These are phyloP conservation scores for Vicugna pacos DNA, from an alignment of 2,113 vertebrate species.

Conservation along the genomic window DNA sequence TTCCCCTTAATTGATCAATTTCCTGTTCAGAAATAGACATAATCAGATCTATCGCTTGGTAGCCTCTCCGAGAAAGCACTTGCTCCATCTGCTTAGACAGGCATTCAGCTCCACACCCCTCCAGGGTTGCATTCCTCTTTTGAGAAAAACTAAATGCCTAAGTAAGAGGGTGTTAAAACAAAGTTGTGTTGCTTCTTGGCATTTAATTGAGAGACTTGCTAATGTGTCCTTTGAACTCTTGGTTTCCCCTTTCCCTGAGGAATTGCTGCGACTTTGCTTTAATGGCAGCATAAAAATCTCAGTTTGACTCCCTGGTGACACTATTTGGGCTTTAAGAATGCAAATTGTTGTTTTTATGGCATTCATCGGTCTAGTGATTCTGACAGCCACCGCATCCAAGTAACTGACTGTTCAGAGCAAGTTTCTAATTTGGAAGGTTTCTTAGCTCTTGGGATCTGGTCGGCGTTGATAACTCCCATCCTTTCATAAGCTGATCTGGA, in stretches of 20 bases:
- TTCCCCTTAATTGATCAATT: constrained; percentile 80
- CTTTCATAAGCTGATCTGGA: not conserved
- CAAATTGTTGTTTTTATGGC: constrained; percentile 77
- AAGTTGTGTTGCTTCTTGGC: constrained; percentile 69
- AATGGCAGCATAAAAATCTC: constrained; percentile 82
- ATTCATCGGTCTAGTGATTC: constrained; percentile 75
- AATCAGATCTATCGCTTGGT: constrained; percentile 74
- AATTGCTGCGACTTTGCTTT: constrained; percentile 76
- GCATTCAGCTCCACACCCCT: constrained; percentile 52
- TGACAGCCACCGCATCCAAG: constrained; percentile 54
- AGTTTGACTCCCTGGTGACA: constrained; percentile 65
- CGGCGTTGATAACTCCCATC: not conserved
- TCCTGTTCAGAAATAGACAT: constrained; percentile 81
- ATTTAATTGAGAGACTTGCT: constrained; percentile 83
- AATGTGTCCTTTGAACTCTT: constrained; percentile 84
- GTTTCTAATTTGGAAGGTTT: constrained; percentile 60
- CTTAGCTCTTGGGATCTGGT: constrained; percentile 31
- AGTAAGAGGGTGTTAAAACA: constrained; percentile 76
- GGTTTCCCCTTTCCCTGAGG: constrained; percentile 72
- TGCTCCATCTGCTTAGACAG: constrained; percentile 68
- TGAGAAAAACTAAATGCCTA: constrained; percentile 81
- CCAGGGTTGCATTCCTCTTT: constrained; percentile 67
- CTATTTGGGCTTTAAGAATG: constrained; percentile 73
- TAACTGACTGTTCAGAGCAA: constrained; percentile 54
- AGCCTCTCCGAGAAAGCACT: constrained; percentile 74